A percentile compares a stretch with the other conserved stretches of the same genome.
phyloP scores from a whole-genome alignment of 2,888 invertebrate species.

The Liopterus haemorrhoidalis region DNA sequence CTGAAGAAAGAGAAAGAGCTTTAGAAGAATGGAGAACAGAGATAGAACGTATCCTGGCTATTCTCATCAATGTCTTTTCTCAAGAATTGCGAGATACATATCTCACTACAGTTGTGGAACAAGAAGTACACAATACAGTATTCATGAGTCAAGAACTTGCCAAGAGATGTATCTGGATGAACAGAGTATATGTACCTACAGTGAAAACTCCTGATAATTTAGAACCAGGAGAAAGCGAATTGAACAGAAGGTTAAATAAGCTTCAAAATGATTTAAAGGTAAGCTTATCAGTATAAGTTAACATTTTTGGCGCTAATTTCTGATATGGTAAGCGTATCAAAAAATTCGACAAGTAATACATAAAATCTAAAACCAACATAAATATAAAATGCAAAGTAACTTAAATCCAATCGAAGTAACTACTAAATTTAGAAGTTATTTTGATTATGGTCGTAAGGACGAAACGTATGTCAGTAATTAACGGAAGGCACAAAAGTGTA shows the following conservation, averaged over 20 bases:
- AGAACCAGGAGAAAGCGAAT: conserved; percentile 55
- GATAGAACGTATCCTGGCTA: conserved; percentile 58
- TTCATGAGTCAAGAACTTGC: conserved; percentile 74
- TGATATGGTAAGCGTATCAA: too few species aligned
- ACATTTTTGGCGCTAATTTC: neutral
- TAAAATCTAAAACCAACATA: too few species aligned
- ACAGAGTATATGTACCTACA: conserved; percentile 54
- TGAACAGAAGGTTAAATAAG: conserved; percentile 61
- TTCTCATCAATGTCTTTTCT: conserved; percentile 64
- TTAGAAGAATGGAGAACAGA: conserved; percentile 53
- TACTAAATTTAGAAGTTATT: too few species aligned
- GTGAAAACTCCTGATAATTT: conserved; percentile 54
- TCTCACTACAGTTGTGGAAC: conserved; percentile 74
- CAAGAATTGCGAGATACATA: conserved; percentile 74
- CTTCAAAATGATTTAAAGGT: conserved; percentile 70
- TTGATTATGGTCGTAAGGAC: too few species aligned
- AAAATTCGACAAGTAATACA: too few species aligned
- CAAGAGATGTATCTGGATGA: conserved; percentile 74
- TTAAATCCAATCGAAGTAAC: too few species aligned
- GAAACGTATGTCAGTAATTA: too few species aligned
- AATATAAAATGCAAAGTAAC: too few species aligned
- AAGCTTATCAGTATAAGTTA: conserved; percentile 18
- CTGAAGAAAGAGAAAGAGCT: conserved; percentile 48
- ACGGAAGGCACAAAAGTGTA: too few species aligned
- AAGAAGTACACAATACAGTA: conserved; percentile 78